phyloP scores from a whole-genome alignment of 2,113 vertebrate genomes.

The Recurvirostra avosetta region DNA sequence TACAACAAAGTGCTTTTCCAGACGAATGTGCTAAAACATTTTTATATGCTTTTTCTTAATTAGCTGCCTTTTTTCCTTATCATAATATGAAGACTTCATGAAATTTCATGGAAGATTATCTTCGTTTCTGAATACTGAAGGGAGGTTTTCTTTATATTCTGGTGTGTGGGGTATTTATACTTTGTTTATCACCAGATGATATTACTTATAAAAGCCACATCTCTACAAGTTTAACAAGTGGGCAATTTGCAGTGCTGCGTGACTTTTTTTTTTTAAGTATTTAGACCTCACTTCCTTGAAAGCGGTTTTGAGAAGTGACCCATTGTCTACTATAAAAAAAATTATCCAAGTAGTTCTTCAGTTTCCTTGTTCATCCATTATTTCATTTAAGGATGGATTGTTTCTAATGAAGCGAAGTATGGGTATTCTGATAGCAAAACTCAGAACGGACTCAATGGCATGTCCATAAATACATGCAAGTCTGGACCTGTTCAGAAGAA shows the following conservation, averaged over 20 bases:
- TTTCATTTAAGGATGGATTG: neutral
- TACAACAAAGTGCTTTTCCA: conserved; percentile 13
- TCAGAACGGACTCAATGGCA: neutral
- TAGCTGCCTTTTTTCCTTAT: conserved; percentile 1
- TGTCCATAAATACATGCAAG: conserved; percentile 70
- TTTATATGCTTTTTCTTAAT: neutral
- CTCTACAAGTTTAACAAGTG: neutral
- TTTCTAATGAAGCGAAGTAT: conserved; percentile 19
- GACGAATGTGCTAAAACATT: neutral
- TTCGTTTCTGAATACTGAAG: neutral
- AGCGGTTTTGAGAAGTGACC: conserved; percentile 39
- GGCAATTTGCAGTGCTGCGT: neutral
- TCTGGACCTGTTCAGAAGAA: conserved; percentile 6
- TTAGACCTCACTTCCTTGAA: neutral
- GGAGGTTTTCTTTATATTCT: neutral
- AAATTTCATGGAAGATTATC: neutral
- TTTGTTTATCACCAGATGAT: neutral
- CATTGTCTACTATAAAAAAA: neutral
- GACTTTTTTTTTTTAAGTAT: conserved; percentile 14
- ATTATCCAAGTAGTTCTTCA: neutral
- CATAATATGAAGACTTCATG: neutral
- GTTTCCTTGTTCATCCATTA: neutral
- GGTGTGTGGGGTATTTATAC: neutral
- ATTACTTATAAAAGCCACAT: neutral
- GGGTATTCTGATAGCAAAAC: conserved; percentile 23